Conservation (phyloP, 2,113 vertebrate genomes). For the Malaclemys terrapin region DNA sequence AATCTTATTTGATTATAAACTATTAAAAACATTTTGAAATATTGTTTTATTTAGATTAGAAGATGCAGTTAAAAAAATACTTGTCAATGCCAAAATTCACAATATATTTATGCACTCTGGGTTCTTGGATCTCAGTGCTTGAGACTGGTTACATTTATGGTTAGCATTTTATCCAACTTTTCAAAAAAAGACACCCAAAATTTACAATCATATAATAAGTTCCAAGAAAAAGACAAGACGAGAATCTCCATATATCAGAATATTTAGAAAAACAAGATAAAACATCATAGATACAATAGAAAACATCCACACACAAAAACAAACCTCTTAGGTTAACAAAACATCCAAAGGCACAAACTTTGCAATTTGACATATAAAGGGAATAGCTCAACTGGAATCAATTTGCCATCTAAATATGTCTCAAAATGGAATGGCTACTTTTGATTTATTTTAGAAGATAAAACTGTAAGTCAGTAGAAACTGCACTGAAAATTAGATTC, state of each 20-base stretch:
- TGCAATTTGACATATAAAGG: not conserved
- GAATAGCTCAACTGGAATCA: not conserved
- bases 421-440: not conserved
- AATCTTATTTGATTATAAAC: not conserved
- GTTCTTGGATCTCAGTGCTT: not conserved
- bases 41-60: not conserved
- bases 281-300: not conserved
- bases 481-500: not conserved
- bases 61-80: not conserved
- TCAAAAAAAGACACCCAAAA: not conserved
- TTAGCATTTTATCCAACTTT: not conserved
- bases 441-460: not conserved
- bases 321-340: not conserved
- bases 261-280: not conserved
- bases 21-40: not conserved
- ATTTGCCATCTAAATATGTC: not conserved
- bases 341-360: not conserved
- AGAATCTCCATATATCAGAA: not conserved
- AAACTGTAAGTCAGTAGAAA: not conserved
- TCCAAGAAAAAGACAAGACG: not conserved
- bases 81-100: not conserved
- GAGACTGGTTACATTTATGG: not conserved
- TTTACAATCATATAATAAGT: not conserved
- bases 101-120: not conserved
- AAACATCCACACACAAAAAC: not conserved